These are phyloP conservation scores for Cephus runcator DNA, from an alignment of 2,888 invertebrate genomes.

Conservation along the genomic window DNA sequence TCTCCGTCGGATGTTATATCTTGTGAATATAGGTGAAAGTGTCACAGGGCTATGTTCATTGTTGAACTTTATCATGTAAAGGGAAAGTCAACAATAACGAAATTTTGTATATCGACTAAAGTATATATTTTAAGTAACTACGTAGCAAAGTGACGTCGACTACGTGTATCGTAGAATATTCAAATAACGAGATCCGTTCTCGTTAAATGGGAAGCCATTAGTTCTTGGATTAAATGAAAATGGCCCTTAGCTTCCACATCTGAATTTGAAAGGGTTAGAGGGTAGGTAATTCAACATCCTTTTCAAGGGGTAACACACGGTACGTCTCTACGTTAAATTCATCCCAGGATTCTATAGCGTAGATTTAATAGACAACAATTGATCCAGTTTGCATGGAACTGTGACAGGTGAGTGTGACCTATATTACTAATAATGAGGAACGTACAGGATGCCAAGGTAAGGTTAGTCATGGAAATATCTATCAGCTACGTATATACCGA, in stretches of 20 bases:
- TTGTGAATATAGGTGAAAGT: not conserved
- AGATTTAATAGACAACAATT: slow-evolving; percentile 13
- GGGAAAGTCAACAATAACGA: not conserved
- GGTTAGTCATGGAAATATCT: slow-evolving; percentile 22
- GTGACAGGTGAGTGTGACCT: slow-evolving; percentile 20
- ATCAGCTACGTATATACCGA: not conserved
- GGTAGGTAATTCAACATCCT: not conserved
- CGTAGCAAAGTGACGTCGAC: not conserved
- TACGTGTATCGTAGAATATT: not conserved
- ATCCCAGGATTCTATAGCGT: not conserved
- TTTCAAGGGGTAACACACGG: not conserved
- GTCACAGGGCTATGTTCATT: not conserved
- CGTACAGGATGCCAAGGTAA: not conserved
- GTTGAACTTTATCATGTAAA: not conserved
- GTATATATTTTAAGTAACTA: not conserved
- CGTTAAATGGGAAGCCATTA: not conserved
- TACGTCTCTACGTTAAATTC: not conserved
- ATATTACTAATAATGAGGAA: slow-evolving; percentile 24
- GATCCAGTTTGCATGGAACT: slow-evolving; percentile 16
- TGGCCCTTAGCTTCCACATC: not conserved
- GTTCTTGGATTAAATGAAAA: not conserved
- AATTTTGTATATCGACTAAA: not conserved
- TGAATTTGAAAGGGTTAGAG: not conserved
- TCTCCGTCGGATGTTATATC: not conserved
- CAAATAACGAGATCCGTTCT: not conserved